A percentile compares a stretch with the other conserved stretches of the same genome.
Conservation (phyloP, 2,113 vertebrate species). For the Epinephelus fuscoguttatus region DNA sequence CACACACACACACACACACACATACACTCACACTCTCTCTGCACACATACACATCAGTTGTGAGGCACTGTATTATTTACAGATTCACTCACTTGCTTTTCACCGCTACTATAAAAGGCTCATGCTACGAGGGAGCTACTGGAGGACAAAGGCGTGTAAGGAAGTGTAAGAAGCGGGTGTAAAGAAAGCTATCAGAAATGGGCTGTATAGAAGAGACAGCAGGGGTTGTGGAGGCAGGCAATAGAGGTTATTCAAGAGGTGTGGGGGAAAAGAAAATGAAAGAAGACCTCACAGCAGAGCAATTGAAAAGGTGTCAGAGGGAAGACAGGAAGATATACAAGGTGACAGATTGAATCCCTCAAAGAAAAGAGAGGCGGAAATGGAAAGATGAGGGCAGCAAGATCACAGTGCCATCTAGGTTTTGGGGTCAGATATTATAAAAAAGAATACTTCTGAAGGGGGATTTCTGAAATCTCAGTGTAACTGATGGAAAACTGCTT, state of each 20-base stretch:
- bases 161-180: conserved; percentile 23
- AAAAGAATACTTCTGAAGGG: not conserved
- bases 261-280: conserved; percentile 32
- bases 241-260: conserved; percentile 30
- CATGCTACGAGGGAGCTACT: conserved; percentile 22
- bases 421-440: not conserved
- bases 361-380: conserved; percentile 4
- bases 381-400: not conserved
- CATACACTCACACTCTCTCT: conserved; percentile 11
- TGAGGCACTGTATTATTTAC: conserved; percentile 76
- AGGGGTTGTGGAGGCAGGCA: conserved; percentile 22
- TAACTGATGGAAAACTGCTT: not conserved
- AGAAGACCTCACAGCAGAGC: conserved; percentile 29
- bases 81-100: conserved; percentile 51
- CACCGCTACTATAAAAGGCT: conserved; percentile 70
- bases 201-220: conserved; percentile 13
- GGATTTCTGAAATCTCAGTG: not conserved
- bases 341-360: conserved; percentile 46
- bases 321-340: conserved; percentile 12
- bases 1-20: too few relatives aligned
- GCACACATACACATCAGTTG: conserved; percentile 37
- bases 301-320: conserved; percentile 34
- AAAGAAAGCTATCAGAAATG: conserved; percentile 10
- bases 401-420: not conserved
- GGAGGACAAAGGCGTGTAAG: conserved; percentile 8